Percentiles rank a stretch among this genome's conserved stretches.
These are phyloP conservation scores for Agrilus planipennis DNA, from an alignment of 1,140 invertebrate species.

Conservation along the genomic window DNA sequence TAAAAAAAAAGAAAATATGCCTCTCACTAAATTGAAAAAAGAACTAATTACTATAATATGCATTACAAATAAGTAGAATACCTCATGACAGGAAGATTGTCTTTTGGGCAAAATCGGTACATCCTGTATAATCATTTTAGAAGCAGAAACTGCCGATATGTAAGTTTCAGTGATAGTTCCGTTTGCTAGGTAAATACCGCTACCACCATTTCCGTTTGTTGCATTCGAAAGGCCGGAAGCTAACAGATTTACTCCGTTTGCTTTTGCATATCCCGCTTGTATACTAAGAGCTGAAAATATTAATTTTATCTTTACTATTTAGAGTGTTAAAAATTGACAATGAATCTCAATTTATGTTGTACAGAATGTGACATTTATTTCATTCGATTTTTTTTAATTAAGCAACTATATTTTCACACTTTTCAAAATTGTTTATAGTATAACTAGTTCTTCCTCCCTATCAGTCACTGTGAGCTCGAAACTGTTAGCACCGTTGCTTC, in stretches of 20 bases:
- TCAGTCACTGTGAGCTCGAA: too few species aligned
- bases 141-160: background rate
- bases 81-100: background rate
- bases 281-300: slow-evolving; percentile 32
- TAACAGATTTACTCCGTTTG: slow-evolving; percentile 40
- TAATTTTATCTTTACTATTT: too few species aligned
- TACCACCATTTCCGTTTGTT: slow-evolving; percentile 2
- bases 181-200: slow-evolving; percentile 6
- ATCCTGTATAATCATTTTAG: slow-evolving; percentile 3
- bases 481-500: too few species aligned
- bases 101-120: background rate
- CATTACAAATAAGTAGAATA: too few species aligned
- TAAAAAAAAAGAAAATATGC: background rate
- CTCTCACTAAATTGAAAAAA: background rate
- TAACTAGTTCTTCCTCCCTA: too few species aligned
- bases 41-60: slow-evolving; percentile 1
- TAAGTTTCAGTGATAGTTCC: background rate
- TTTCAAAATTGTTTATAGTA: too few species aligned
- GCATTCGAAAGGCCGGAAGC: slow-evolving; percentile 32
- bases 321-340: too few species aligned
- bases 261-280: slow-evolving; percentile 39
- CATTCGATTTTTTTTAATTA: too few species aligned
- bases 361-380: too few species aligned
- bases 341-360: too few species aligned
- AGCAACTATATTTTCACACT: too few species aligned